A percentile compares a stretch with the other conserved stretches of the same genome.
phyloP scores from a whole-genome alignment of 2,888 invertebrate genomes.

The Magallana nippona region DNA sequence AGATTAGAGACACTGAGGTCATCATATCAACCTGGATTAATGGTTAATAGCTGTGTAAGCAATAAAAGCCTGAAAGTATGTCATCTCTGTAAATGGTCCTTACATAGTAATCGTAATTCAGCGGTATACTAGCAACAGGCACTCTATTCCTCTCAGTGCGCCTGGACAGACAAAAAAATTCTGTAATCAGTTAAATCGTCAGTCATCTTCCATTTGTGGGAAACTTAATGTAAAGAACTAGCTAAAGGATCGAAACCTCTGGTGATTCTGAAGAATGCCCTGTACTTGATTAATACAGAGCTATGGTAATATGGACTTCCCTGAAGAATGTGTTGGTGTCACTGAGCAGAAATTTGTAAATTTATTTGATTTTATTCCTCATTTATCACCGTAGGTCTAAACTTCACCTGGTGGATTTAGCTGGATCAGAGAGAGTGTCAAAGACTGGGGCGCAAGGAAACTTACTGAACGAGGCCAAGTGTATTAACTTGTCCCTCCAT shows the following conservation, averaged over 20 bases:
- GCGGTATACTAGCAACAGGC: not conserved
- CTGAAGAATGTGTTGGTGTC: not conserved
- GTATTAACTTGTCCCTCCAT: conserved; percentile 78
- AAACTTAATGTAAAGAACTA: no score
- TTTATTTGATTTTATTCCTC: not conserved
- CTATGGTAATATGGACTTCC: not conserved
- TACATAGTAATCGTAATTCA: not conserved
- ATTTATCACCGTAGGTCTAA: conserved; percentile 69
- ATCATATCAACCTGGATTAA: not conserved
- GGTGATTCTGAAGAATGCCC: no score
- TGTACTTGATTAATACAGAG: not conserved
- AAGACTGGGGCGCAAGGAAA: conserved; percentile 75
- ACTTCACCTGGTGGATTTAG: conserved; percentile 77
- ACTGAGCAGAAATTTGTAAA: not conserved
- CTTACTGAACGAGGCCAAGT: conserved; percentile 76
- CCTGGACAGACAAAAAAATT: not conserved
- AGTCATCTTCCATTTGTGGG: no score
- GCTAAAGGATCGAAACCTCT: no score
- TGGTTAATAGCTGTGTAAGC: not conserved
- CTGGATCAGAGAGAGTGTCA: conserved; percentile 77
- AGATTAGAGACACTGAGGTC: not conserved
- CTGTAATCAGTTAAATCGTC: not conserved
- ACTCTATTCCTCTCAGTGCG: not conserved
- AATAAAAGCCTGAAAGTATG: not conserved
- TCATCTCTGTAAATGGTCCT: not conserved